Evolutionary conservation across 2,888 invertebrate genomes (phyloP), one percentile per base, ranked within the genome.

Genomic region (Augochlorella aurata): DNA sequence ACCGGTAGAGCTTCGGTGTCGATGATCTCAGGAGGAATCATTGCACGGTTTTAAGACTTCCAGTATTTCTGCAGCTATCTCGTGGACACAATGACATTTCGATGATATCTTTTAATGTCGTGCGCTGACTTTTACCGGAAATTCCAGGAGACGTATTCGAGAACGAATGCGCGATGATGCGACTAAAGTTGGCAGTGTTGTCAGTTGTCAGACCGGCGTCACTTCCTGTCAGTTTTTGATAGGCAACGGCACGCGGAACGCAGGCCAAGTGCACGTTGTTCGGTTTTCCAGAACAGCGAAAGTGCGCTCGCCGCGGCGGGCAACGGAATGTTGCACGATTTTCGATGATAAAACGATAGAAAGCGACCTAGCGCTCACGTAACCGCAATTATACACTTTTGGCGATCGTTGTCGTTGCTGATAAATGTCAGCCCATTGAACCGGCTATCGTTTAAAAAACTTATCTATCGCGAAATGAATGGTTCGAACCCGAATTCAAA

Each of bases 271-370:
- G 76, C 76, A 61, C 61, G 67, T 50, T 44, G 21, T 18, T 21
- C 24, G 16, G 79, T 66, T 67, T 71, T 77, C 58, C 29, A 58
- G 71, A 67, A 47, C 67, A 50, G 71, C 66, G 71, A 77, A 78
- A 74, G 78, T 72, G 67, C 49, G 68, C 74, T 44, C 29, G 74
- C 50, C 63, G n/a, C 45, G n/a, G 24, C 49, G 14, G 49, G 29
- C 66, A 79, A 71, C 58, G 54, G 54, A 79, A 76, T 54, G 52
- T 77, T 70, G 18, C 69, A 45, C 70, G 77, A 79, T 78, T 78
- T 78, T 69, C 74, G 74, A 68, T 74, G 78, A 78, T 74, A 78
- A 74, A 78, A 63, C 61, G 74, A 77, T 79, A 71, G 71, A 77
- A 71, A 79, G 66, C 70, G 70, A 77, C 44, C 66, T n/a, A 65